These are phyloP conservation scores for Octodonta nipae DNA, from an alignment of 2,888 invertebrate genomes.

Conservation along the genomic window DNA sequence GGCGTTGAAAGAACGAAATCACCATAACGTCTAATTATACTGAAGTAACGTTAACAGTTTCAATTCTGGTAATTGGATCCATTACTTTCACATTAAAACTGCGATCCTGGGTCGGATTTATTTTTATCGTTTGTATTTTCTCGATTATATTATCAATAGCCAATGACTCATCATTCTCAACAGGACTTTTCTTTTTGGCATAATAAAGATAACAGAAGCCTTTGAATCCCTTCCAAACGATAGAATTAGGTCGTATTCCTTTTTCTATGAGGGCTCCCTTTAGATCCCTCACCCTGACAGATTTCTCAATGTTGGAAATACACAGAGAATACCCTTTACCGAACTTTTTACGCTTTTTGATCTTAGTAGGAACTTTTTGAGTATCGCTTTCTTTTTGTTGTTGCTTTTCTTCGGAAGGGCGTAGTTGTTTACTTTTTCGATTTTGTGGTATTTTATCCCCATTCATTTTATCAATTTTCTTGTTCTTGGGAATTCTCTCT, in stretches of 20 bases:
- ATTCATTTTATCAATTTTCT: no score
- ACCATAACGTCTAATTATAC: no score
- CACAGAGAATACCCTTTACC: slow-evolving; percentile 45
- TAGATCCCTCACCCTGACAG: slow-evolving; percentile 58
- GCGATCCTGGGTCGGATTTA: slow-evolving; percentile 29
- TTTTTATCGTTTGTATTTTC: slow-evolving; percentile 36
- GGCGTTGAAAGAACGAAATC: no score
- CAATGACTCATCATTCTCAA: slow-evolving; percentile 20
- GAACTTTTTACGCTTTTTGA: slow-evolving; percentile 9
- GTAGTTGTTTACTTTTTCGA: no score
- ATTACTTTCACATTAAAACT: slow-evolving; percentile 36
- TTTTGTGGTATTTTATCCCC: no score
- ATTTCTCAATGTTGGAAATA: slow-evolving; percentile 60
- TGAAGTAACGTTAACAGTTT: slow-evolving; percentile 39
- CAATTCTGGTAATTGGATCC: slow-evolving; percentile 40
- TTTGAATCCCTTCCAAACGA: slow-evolving; percentile 48
- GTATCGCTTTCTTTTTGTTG: no score
- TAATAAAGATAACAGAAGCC: slow-evolving; percentile 52
- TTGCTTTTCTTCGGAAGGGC: no score
- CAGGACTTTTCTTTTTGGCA: slow-evolving; percentile 37
- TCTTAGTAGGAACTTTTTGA: no score
- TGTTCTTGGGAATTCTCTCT: no score
- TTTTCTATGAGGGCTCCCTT: slow-evolving; percentile 60
- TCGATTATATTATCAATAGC: slow-evolving; percentile 39
- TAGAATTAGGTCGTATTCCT: slow-evolving; percentile 61